Conservation (phyloP, 2,888 invertebrate species). For the Plagodis pulveraria region DNA sequence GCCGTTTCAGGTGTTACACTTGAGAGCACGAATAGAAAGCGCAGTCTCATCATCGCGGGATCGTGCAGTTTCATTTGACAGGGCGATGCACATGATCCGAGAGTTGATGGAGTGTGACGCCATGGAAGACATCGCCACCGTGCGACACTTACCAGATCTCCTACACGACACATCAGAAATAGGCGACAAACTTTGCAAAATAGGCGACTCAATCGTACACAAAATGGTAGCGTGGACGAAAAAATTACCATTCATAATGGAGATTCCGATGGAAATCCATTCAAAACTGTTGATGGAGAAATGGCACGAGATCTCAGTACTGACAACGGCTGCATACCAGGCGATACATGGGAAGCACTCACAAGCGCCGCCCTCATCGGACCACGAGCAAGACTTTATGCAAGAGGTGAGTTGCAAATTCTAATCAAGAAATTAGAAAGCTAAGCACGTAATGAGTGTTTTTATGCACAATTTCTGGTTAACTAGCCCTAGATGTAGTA, state of each 20-base stretch:
- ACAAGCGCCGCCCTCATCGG: conserved; percentile 74
- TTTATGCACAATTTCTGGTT: conserved; percentile 33
- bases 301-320: conserved; percentile 98
- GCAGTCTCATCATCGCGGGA: conserved; percentile 94
- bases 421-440: conserved; percentile 33
- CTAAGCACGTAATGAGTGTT: conserved; percentile 24
- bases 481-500: conserved; percentile 56
- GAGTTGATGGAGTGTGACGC: conserved; percentile 98
- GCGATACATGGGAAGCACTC: conserved; percentile 91
- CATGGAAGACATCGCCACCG: conserved; percentile 97
- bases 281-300: conserved; percentile 98
- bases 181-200: conserved; percentile 96
- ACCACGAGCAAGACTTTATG: conserved; percentile 91
- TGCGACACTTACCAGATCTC: conserved; percentile 95
- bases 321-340: conserved; percentile 97
- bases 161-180: conserved; percentile 96
- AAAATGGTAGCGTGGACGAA: conserved; percentile 99
- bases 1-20: conserved; percentile 88
- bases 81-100: conserved; percentile 94
- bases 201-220: conserved; percentile 99
- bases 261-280: conserved; percentile 98
- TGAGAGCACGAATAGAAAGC: conserved; percentile 94
- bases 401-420: conserved; percentile 88
- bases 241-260: conserved; percentile 97
- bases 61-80: conserved; percentile 92